Conservation (phyloP, 2,888 invertebrate genomes). For the Lacanobia oleracea region DNA sequence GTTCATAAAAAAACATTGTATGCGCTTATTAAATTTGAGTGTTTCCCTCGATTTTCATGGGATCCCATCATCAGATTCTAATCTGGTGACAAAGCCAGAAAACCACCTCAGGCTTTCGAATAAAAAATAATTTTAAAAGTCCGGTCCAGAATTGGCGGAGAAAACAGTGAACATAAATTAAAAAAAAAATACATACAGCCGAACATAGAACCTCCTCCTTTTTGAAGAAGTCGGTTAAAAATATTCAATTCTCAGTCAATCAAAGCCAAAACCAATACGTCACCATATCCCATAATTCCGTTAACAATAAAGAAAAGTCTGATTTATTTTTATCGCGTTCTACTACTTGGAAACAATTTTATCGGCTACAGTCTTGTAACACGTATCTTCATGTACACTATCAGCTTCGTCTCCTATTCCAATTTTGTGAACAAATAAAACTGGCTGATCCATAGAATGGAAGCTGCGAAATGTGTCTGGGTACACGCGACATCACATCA, state of each 20-base stretch:
- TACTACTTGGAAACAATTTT: conserved; percentile 53
- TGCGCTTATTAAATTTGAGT: too few species aligned
- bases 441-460: conserved; percentile 54
- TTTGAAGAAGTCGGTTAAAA: too few species aligned
- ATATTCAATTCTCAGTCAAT: conserved; percentile 17
- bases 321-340: conserved; percentile 53
- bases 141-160: too few species aligned
- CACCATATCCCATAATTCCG: conserved; percentile 6
- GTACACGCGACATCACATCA: background rate
- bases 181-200: too few species aligned
- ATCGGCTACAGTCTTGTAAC: conserved; percentile 55
- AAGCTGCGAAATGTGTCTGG: conserved; percentile 75
- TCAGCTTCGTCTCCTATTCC: conserved; percentile 74
- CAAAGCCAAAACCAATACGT: conserved; percentile 10
- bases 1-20: too few species aligned
- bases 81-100: too few species aligned
- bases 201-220: too few species aligned
- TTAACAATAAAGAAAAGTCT: conserved; percentile 35
- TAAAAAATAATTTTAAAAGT: too few species aligned
- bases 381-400: conserved; percentile 51
- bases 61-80: too few species aligned
- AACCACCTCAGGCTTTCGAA: too few species aligned
- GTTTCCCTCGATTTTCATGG: too few species aligned
- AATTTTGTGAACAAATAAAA: conserved; percentile 81
- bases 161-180: too few species aligned